Base-by-base conservation (phyloP, 2,888 invertebrate species). In the Thymelicus sylvestris region DNA sequence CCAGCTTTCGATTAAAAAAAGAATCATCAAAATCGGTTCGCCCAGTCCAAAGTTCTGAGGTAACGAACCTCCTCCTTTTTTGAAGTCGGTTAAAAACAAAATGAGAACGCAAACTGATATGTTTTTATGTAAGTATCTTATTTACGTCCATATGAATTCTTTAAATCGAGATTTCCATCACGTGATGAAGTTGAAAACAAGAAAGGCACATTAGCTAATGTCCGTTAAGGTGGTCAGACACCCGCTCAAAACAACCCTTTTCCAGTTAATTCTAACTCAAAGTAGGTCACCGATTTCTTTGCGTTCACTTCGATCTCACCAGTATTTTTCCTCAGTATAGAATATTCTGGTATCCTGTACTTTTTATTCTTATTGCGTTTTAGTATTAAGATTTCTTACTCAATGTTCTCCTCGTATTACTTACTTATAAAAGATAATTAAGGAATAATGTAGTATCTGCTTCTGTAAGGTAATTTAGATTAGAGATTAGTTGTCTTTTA, bases 401-500 rank as follows among this genome's bases (percentile, higher is more conserved):
- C 39, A 8, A 55, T 55, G 4, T 2, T 12, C 24, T 55, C 55
- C 13, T 38, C 13, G 57, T 57, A 38, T 73, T 67, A 73, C 73
- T 69, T 67, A 65, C 48, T 68, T 70, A 69, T 66, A 73, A n/a
- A 7, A 15, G 55, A 57, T 57, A 57, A 57, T 57, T 13, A 57
- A 13, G 57, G 13, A 66, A 15, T 38, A 66, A 52, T 44, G 60
- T 61, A 71, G 65, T 66, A 68, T 73, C 66, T 59, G 65, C 71
- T 61, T 52, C 71, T 55, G 71, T 64, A 66, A 72, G 73, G 76
- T 74, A 77, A 77, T 77, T 76, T 75, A 77, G 76, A 78, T 79
- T 72, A 73, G 73, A 79, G 77, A 79, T 77, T 76, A 77, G 79
- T 76, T 78, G 74, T 75, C 78, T 79, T 80, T 79, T 79, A 81